These are phyloP conservation scores for Volucella bombylans DNA, from an alignment of 2,888 invertebrate genomes.

Conservation along the genomic window DNA sequence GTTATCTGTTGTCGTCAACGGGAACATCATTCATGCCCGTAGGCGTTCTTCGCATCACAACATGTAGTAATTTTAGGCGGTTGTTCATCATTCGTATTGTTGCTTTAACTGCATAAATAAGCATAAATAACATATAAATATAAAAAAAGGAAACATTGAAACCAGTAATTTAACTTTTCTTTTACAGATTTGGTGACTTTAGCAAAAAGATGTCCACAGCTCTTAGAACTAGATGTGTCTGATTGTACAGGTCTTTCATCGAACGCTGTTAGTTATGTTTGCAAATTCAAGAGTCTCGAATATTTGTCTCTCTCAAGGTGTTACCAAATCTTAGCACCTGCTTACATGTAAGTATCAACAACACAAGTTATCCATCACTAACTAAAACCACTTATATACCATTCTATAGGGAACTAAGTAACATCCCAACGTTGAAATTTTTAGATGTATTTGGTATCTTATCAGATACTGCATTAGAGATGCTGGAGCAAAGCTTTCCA, in stretches of 20 bases:
- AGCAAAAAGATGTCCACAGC: constrained; percentile 86
- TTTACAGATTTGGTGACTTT: constrained; percentile 87
- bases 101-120: too few relatives aligned
- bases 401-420: constrained; percentile 84
- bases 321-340: constrained; percentile 88
- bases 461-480: constrained; percentile 83
- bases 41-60: too few relatives aligned
- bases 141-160: background rate
- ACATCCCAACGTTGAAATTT: constrained; percentile 87
- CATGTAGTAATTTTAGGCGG: too few relatives aligned
- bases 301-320: constrained; percentile 92
- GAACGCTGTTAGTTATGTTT: constrained; percentile 84
- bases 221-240: constrained; percentile 93
- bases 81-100: too few relatives aligned
- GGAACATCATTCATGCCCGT: too few relatives aligned
- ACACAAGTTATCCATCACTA: background rate
- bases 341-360: constrained; percentile 86
- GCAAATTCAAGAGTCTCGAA: constrained; percentile 86
- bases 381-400: constrained; percentile 12
- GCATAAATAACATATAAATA: too few relatives aligned
- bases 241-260: constrained; percentile 90
- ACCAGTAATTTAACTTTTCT: constrained; percentile 8
- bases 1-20: too few relatives aligned
- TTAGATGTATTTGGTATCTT: constrained; percentile 93
- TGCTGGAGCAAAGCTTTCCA: constrained; percentile 84